Evolutionary conservation across 2,113 vertebrate genomes (phyloP), one percentile per base, ranked within the genome.

Genomic region (Sturnira hondurensis): DNA sequence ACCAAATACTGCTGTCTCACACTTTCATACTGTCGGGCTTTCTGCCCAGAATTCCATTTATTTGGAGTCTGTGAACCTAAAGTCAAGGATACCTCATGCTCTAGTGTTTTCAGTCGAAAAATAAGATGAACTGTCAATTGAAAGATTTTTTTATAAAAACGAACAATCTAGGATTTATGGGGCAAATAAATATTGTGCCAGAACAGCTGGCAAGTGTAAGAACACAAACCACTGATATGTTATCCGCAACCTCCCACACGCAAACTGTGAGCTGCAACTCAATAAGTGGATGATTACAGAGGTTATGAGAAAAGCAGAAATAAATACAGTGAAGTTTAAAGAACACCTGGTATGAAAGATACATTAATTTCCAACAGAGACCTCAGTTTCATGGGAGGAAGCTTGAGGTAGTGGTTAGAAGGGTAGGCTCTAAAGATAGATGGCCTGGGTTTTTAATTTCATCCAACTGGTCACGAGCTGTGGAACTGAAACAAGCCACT

Each of bases 281-380:
- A 96, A 77, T 97, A 97, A 97, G 96, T 94, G 95, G 96, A 97
- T 97, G 96, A 98, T 97, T 97, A 95, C 36, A 97, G 94, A 97
- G 96, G 97, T 97, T 97, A 95, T 95, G 95, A 91, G 93, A 91
- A 96, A 96, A 97, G 95, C 70, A 94, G 96, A 97, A 92, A 95
- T 97, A 96, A 97, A 96, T 93, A 97, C 88, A 95, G 91, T 24
- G 82, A 95, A 80, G 88, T 94, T 94, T 87, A 96, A 97, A 95
- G 93, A 94, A 97, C 95, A 97, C 95, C 96, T 97, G 96, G 89
- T 83, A 95, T 58, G 74, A 97, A 91, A 96, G 96, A 95, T 92
- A 86, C 86, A 78, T 94, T 84, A 82, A 50, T 95, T 97, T 96
- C 78, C 83, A 90, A 54, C 41, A 85, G 74, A 91, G 56, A 65